These are phyloP conservation scores for Lepidochrysops patricia DNA, from an alignment of 2,888 invertebrate species.

Conservation along the genomic window DNA sequence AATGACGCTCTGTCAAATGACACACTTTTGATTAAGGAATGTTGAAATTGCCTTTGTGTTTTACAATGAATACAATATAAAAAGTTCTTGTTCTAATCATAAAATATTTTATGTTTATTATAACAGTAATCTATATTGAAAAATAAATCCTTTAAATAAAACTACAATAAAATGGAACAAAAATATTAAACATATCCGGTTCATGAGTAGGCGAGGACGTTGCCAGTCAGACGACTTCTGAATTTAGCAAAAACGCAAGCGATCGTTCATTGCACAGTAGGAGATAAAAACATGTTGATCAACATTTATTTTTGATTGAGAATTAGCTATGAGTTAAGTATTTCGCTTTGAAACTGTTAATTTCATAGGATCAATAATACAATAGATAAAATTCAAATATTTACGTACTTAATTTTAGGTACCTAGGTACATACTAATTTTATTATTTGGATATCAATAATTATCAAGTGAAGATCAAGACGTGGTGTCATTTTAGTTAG, in stretches of 20 bases:
- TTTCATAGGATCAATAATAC: no score
- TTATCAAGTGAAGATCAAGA: no score
- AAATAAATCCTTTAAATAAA: background rate
- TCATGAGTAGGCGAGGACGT: slow-evolving; percentile 50
- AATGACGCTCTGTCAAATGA: slow-evolving; percentile 75
- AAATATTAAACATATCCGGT: slow-evolving; percentile 29
- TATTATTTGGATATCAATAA: no score
- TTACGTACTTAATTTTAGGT: no score
- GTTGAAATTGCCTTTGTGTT: slow-evolving; percentile 25
- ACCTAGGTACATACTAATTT: no score
- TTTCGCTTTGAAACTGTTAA: background rate
- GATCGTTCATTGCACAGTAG: background rate
- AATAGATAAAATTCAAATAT: background rate
- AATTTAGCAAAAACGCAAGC: slow-evolving; percentile 51
- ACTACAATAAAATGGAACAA: slow-evolving; percentile 13
- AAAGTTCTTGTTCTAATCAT: background rate
- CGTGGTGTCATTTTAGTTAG: no score
- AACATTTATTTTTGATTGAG: background rate
- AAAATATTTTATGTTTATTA: background rate
- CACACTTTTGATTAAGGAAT: slow-evolving; percentile 48
- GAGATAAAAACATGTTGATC: background rate
- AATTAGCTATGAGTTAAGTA: background rate
- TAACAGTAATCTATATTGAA: background rate
- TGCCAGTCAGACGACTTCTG: slow-evolving; percentile 69
- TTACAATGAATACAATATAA: background rate